A percentile compares a stretch with the other conserved stretches of the same genome.
These are phyloP conservation scores for Scleropages formosus DNA, from an alignment of 2,797 vertebrate genomes.

Conservation along the genomic window DNA sequence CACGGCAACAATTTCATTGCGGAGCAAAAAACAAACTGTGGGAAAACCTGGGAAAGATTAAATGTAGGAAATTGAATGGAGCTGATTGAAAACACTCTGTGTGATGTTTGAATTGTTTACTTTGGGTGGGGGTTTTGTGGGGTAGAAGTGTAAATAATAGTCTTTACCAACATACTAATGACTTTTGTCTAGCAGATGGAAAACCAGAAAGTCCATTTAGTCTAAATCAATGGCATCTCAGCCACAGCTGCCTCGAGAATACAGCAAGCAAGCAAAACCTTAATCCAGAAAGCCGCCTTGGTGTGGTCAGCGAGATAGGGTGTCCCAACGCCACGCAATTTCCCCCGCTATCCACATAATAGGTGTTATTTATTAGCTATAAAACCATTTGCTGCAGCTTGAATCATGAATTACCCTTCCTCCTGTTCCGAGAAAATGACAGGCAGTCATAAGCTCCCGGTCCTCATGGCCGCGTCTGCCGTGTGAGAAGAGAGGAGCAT, in stretches of 20 bases:
- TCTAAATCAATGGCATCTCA: slow-evolving; percentile 51
- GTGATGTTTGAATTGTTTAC: slow-evolving; percentile 8
- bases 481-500: not conserved
- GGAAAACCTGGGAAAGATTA: not conserved
- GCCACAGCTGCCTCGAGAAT: slow-evolving; percentile 23
- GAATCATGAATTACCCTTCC: slow-evolving; percentile 32
- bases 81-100: slow-evolving; percentile 8
- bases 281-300: slow-evolving; percentile 35
- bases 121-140: slow-evolving; percentile 1
- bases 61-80: slow-evolving; percentile 17
- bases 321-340: slow-evolving; percentile 10
- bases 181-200: slow-evolving; percentile 23
- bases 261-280: slow-evolving; percentile 36
- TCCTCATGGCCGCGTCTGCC: slow-evolving; percentile 16
- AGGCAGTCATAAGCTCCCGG: slow-evolving; percentile 33
- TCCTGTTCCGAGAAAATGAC: slow-evolving; percentile 25
- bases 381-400: slow-evolving; percentile 29
- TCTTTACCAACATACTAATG: slow-evolving; percentile 23
- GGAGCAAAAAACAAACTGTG: not conserved
- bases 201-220: slow-evolving; percentile 36
- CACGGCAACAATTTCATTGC: not conserved
- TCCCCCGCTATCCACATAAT: slow-evolving; percentile 31
- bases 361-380: slow-evolving; percentile 32
- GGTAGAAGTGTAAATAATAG: not conserved
- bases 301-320: slow-evolving; percentile 28